A percentile compares a stretch with the other conserved stretches of the same genome.
Conservation (phyloP, 2,888 invertebrate genomes). For the Xestia ashworthii region DNA sequence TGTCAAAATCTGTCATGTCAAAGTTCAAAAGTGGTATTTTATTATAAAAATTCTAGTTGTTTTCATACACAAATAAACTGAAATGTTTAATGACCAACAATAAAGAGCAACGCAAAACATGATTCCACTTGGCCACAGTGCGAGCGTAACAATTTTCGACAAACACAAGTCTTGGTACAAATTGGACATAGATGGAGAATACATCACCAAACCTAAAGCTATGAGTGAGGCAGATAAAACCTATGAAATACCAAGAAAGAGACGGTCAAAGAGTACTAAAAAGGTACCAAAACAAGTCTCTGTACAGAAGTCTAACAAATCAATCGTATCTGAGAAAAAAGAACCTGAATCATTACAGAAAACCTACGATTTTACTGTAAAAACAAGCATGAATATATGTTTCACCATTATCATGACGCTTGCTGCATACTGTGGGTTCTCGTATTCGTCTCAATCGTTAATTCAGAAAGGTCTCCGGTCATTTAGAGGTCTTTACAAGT, state of each 20-base stretch:
- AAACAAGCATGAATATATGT: conserved; percentile 54
- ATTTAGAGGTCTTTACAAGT: conserved; percentile 30
- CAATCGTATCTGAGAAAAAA: neutral
- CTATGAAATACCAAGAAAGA: neutral
- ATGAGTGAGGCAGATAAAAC: neutral
- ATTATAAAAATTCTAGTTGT: neutral
- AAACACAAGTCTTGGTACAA: conserved; percentile 78
- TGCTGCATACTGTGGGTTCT: conserved; percentile 61
- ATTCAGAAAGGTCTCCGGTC: conserved; percentile 21
- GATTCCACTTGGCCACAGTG: conserved; percentile 8
- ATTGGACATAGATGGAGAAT: conserved; percentile 71
- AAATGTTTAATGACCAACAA: neutral
- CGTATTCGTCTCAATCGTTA: conserved; percentile 58
- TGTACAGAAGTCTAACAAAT: neutral
- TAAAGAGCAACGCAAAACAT: conserved; percentile 32
- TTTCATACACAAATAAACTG: neutral
- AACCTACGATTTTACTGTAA: conserved; percentile 51
- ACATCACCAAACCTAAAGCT: conserved; percentile 63
- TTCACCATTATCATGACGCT: conserved; percentile 62
- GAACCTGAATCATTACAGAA: conserved; percentile 37
- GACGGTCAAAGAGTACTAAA: neutral
- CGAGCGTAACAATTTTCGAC: conserved; percentile 55
- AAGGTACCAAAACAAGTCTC: neutral
- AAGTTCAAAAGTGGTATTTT: conserved; percentile 10
- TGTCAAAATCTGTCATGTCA: conserved; percentile 32